These are phyloP conservation scores for Rallus crepitans DNA, from an alignment of 2,797 vertebrate species.

Conservation along the genomic window DNA sequence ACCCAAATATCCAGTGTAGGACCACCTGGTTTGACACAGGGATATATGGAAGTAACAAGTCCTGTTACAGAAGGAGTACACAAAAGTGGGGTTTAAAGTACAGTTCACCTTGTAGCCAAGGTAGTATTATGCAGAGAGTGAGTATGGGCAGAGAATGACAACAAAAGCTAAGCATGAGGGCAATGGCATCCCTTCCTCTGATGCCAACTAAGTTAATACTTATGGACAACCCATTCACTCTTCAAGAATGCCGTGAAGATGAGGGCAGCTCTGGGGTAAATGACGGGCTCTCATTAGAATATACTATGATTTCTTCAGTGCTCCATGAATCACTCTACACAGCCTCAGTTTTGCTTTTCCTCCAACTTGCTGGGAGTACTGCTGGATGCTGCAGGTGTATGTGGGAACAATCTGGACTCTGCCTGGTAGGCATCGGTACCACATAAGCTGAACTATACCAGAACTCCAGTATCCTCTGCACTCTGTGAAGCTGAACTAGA, in stretches of 20 bases:
- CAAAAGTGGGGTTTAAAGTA: neutral
- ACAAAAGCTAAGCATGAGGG: neutral
- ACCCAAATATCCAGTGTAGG: neutral
- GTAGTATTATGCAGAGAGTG: neutral
- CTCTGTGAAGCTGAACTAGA: neutral
- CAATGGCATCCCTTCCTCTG: neutral
- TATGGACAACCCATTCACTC: neutral
- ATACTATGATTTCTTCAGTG: neutral
- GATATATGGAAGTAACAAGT: neutral
- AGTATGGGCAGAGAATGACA: neutral
- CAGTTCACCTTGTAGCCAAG: neutral
- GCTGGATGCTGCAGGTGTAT: neutral
- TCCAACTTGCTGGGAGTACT: neutral
- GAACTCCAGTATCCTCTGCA: too few relatives aligned
- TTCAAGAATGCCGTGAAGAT: neutral
- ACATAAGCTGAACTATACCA: neutral
- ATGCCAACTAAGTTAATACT: neutral
- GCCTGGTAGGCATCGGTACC: neutral
- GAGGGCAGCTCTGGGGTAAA: neutral
- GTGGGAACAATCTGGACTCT: neutral
- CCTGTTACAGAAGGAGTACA: neutral
- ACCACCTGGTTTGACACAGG: slow-evolving; percentile 20
- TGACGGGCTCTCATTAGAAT: neutral
- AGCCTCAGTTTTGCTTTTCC: neutral
- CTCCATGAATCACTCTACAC: neutral